Conservation (phyloP, 2,113 vertebrate genomes). For the Polypterus senegalus region DNA sequence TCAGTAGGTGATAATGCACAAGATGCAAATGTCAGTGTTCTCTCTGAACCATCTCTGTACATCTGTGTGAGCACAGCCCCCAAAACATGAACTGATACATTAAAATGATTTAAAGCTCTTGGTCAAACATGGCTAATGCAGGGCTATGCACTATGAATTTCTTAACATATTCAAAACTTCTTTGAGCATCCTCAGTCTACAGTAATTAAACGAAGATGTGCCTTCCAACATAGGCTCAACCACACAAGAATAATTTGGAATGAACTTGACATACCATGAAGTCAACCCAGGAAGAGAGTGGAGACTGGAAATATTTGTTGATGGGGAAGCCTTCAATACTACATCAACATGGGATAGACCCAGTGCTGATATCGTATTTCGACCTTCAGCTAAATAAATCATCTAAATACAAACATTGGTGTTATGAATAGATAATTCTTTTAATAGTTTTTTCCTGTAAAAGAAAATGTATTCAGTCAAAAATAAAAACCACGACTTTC, state of each 20-base stretch:
- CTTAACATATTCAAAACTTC: no score
- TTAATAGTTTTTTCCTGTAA: no score
- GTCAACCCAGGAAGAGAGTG: background rate
- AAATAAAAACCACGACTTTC: no score
- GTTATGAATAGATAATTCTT: no score
- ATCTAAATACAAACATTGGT: no score
- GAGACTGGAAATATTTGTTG: background rate
- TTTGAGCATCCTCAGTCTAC: background rate
- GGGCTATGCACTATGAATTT: no score
- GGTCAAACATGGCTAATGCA: conserved; percentile 1
- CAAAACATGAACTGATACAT: conserved; percentile 4
- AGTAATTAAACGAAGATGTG: background rate
- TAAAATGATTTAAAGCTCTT: background rate
- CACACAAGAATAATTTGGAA: background rate
- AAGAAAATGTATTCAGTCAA: no score
- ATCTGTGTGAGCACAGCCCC: background rate
- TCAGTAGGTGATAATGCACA: background rate
- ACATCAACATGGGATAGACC: no score
- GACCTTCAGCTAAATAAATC: no score
- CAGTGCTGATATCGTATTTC: no score
- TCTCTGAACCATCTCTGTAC: background rate
- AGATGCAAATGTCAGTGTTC: conserved; percentile 13
- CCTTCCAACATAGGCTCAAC: background rate
- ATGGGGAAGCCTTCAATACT: no score
- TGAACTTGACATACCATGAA: background rate